A percentile compares a stretch with the other conserved stretches of the same genome.
Conservation (phyloP, 2,797 vertebrate species). For the Geotrypetes seraphini region DNA sequence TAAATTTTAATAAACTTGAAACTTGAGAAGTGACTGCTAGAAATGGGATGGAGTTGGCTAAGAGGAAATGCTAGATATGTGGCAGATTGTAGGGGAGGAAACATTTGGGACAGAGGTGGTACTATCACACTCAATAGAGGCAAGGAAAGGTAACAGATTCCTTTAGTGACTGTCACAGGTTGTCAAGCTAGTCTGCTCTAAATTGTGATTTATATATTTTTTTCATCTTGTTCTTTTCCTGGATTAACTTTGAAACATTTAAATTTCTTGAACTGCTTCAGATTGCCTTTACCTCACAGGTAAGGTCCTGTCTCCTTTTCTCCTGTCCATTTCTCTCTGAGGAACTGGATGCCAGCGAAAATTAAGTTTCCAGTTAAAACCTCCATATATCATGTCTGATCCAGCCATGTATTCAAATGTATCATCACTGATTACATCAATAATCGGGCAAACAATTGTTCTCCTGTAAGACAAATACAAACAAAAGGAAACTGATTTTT, state of each 20-base stretch:
- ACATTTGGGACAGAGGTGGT: too few species aligned
- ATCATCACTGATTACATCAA: slow-evolving; percentile 91
- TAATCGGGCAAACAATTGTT: slow-evolving; percentile 78
- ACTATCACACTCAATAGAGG: too few species aligned
- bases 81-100: too few species aligned
- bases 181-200: fast-evolving
- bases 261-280: too few species aligned
- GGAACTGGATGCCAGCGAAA: slow-evolving; percentile 97
- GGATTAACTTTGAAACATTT: too few species aligned
- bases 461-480: slow-evolving; percentile 46
- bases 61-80: too few species aligned
- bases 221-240: too few species aligned
- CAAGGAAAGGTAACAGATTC: too few species aligned
- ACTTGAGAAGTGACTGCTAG: not conserved
- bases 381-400: slow-evolving; percentile 95
- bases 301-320: slow-evolving; percentile 91
- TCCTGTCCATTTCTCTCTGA: slow-evolving; percentile 93
- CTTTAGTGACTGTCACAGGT: not conserved
- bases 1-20: too few species aligned
- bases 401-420: slow-evolving; percentile 98
- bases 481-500: too few species aligned
- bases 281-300: slow-evolving; percentile 69
- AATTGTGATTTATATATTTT: fast-evolving
- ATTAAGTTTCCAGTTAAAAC: slow-evolving; percentile 97
- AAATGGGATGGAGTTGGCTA: too few species aligned